Evolutionary conservation across 2,113 vertebrate species (phyloP).

Genomic region (Burhinus bistriatus): DNA sequence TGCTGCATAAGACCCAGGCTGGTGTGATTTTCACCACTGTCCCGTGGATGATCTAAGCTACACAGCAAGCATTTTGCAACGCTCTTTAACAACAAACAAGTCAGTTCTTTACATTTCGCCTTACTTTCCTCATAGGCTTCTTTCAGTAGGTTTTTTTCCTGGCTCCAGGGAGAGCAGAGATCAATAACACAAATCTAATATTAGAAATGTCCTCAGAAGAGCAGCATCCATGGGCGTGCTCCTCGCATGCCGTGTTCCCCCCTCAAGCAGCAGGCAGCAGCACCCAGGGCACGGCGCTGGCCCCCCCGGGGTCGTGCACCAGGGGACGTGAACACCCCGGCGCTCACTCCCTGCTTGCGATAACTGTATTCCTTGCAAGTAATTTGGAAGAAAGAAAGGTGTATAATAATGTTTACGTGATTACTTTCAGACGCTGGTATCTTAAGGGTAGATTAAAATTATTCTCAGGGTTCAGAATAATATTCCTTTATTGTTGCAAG

Average conservation of each 20-base stretch:
- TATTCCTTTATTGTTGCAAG: background rate
- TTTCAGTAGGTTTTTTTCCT: constrained; percentile 12
- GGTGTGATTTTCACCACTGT: background rate
- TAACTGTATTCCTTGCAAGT: background rate
- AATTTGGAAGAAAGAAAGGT: background rate
- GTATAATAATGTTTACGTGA: background rate
- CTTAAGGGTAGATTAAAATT: constrained; percentile 19
- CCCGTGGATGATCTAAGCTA: background rate
- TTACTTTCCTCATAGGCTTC: constrained; percentile 35
- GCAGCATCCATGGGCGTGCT: background rate
- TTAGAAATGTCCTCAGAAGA: constrained; percentile 44
- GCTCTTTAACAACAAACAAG: constrained; percentile 8
- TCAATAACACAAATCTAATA: constrained; percentile 63
- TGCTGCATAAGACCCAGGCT: background rate
- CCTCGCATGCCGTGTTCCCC: background rate
- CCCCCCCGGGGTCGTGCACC: background rate
- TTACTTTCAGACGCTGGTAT: background rate
- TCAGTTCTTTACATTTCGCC: constrained; percentile 31
- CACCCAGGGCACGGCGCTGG: fast-evolving
- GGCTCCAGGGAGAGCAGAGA: constrained; percentile 43
- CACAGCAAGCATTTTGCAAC: background rate
- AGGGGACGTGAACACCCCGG: background rate
- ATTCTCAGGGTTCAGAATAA: background rate
- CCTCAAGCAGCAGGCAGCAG: background rate
- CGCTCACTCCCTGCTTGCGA: background rate